phyloP scores from a whole-genome alignment of 2,797 vertebrate genomes.

The Neopelma chrysocephalum region DNA sequence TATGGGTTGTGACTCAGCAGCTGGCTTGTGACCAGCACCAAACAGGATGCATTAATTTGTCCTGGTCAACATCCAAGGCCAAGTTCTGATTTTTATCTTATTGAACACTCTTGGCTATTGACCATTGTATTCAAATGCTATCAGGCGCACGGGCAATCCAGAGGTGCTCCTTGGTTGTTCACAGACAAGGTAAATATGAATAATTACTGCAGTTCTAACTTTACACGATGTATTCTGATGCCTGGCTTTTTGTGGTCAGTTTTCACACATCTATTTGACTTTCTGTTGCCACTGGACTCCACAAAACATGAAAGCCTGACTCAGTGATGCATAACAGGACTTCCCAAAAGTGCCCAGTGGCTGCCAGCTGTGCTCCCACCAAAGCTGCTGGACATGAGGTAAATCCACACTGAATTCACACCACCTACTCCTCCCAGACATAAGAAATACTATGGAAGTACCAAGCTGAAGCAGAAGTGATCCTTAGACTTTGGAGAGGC shows the following conservation, averaged over 20 bases:
- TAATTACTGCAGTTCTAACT: background rate
- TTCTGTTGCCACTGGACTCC: background rate
- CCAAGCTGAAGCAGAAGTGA: background rate
- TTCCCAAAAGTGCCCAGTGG: background rate
- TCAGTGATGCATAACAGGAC: background rate
- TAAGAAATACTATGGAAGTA: background rate
- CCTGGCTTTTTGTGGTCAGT: background rate
- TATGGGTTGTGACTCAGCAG: background rate
- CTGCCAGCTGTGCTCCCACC: background rate
- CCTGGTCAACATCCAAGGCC: background rate
- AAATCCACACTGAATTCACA: background rate
- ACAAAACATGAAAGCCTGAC: background rate
- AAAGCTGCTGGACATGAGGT: background rate
- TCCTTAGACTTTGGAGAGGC: background rate
- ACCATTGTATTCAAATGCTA: background rate
- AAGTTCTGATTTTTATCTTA: background rate
- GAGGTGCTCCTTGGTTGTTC: background rate
- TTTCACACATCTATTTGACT: background rate
- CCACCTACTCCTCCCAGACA: background rate
- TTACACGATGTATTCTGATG: background rate
- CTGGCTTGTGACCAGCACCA: background rate
- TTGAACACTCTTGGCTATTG: background rate
- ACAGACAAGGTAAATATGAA: background rate
- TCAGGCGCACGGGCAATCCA: background rate
- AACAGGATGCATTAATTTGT: constrained; percentile 39